phyloP scores from a whole-genome alignment of 2,888 invertebrate genomes.

The Conchocele bisecta region DNA sequence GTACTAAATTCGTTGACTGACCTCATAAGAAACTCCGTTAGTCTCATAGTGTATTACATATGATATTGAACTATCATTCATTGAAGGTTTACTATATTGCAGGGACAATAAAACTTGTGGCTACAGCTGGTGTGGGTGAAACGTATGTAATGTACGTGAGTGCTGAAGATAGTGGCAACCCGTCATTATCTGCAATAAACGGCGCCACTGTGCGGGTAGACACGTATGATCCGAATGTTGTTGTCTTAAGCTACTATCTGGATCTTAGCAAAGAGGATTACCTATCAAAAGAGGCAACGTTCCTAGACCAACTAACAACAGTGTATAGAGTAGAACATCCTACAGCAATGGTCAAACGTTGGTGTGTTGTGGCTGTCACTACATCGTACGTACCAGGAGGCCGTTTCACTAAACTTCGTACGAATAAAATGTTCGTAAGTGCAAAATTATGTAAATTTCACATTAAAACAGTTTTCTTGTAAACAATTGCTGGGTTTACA shows the following conservation, averaged over 20 bases:
- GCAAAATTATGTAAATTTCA: no score
- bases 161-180: conserved; percentile 67
- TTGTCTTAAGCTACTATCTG: conserved; percentile 59
- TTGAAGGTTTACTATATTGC: no score
- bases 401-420: no score
- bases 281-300: conserved; percentile 53
- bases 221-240: conserved; percentile 65
- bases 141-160: conserved; percentile 62
- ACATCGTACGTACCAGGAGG: no score
- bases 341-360: conserved; percentile 61
- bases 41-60: no score
- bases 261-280: conserved; percentile 57
- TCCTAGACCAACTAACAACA: conserved; percentile 63
- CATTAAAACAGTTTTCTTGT: no score
- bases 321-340: conserved; percentile 57
- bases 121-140: conserved; percentile 47
- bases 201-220: conserved; percentile 71
- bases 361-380: no score
- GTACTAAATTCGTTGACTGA: no score
- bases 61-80: no score
- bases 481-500: no score
- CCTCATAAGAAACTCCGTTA: no score
- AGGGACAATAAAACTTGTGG: conserved; percentile 60
- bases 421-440: no score
- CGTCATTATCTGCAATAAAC: conserved; percentile 55